Percentiles rank a stretch among this genome's conserved stretches.
phyloP scores from a whole-genome alignment of 2,888 invertebrate genomes.

The Anorthoa munda region DNA sequence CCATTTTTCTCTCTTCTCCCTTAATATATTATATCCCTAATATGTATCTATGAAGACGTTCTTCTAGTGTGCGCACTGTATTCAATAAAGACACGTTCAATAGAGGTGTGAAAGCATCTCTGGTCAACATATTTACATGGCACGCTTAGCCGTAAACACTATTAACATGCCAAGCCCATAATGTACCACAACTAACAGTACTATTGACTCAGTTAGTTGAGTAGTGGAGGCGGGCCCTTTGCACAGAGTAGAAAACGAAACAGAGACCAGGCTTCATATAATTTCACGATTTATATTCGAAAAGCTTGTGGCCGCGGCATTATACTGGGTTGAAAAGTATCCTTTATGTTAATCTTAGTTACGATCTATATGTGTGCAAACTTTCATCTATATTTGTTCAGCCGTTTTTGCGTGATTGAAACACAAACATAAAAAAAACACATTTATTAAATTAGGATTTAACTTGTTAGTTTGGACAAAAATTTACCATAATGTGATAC shows the following conservation, averaged over 20 bases:
- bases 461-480: too few relatives aligned
- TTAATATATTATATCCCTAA: too few relatives aligned
- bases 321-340: too few relatives aligned
- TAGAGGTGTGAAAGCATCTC: conserved; percentile 19
- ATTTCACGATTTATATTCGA: background rate
- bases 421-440: too few relatives aligned
- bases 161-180: conserved; percentile 14
- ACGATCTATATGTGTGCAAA: too few relatives aligned
- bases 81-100: background rate
- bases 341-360: too few relatives aligned
- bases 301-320: too few relatives aligned
- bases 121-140: conserved; percentile 10
- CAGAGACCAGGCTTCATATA: background rate
- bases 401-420: too few relatives aligned
- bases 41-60: too few relatives aligned
- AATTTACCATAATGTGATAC: background rate
- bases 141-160: conserved; percentile 1
- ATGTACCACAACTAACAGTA: conserved; percentile 21
- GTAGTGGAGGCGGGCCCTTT: conserved; percentile 2
- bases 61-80: background rate
- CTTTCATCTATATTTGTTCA: too few relatives aligned
- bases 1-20: too few relatives aligned
- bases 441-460: too few relatives aligned
- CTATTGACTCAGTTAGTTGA: conserved; percentile 17
- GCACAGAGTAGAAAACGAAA: conserved; percentile 6